Evolutionary conservation across 2,797 vertebrate genomes (phyloP).

Genomic region (Falco concolor): DNA sequence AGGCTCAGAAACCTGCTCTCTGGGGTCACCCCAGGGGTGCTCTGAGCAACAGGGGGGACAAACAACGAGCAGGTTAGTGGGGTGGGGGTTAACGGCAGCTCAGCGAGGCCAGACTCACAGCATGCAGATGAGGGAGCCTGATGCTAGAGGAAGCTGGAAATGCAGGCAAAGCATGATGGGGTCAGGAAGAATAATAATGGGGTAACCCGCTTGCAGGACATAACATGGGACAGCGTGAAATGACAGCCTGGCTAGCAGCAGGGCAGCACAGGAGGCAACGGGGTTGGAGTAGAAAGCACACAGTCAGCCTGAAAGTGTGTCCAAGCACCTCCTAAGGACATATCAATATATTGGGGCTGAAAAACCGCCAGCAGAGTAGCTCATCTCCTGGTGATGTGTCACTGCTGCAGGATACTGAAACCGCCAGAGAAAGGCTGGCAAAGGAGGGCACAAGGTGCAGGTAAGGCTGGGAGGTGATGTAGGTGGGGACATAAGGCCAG

Average conservation of each 20-base stretch:
- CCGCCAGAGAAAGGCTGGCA: not conserved
- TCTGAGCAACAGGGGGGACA: conserved; percentile 70
- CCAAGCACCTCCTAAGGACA: not conserved
- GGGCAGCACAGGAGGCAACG: not conserved
- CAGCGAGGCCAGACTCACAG: not conserved
- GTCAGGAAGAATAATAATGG: not conserved
- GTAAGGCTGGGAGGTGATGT: not conserved
- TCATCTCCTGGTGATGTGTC: not conserved
- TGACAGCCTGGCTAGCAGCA: not conserved
- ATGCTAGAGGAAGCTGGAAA: not conserved
- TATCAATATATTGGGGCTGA: not conserved
- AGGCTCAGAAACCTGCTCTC: conserved; percentile 72
- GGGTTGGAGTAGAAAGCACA: not conserved
- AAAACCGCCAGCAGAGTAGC: not conserved
- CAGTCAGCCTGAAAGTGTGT: accelerated
- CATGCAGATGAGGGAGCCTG: not conserved
- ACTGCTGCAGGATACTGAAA: not conserved
- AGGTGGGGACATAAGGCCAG: accelerated
- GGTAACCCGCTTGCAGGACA: not conserved
- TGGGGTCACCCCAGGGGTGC: conserved; percentile 71
- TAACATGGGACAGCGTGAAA: not conserved
- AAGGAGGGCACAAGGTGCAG: not conserved
- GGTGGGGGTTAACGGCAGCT: not conserved
- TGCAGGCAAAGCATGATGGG: not conserved
- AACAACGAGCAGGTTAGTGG: conserved; percentile 74